phyloP scores from a whole-genome alignment of 2,113 vertebrate species.

The Bettongia penicillata region DNA sequence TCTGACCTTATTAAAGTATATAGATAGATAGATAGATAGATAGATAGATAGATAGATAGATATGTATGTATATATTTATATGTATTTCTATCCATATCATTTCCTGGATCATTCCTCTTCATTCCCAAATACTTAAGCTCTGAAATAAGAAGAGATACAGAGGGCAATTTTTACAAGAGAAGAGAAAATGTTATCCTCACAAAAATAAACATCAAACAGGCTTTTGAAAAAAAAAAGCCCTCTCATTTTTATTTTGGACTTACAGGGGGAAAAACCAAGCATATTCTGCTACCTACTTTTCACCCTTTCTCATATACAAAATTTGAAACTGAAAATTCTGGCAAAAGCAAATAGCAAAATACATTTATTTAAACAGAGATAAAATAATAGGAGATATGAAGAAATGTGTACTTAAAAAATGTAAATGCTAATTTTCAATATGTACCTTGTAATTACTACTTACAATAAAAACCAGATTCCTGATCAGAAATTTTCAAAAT shows the following conservation, averaged over 20 bases:
- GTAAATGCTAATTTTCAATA: neutral
- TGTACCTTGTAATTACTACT: neutral
- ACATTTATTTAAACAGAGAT: slow-evolving; percentile 15
- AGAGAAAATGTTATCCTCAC: slow-evolving; percentile 32
- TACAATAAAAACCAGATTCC: neutral
- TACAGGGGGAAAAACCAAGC: neutral
- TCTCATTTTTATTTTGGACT: neutral
- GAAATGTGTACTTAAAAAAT: neutral
- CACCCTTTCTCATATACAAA: slow-evolving; percentile 39
- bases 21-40: too few relatives aligned
- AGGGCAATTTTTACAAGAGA: neutral
- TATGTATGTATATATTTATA: neutral
- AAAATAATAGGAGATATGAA: neutral
- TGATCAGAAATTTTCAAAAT: neutral
- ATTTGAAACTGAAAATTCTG: slow-evolving; percentile 19
- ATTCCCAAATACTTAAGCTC: slow-evolving; percentile 34
- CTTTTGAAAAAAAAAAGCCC: slow-evolving; percentile 20
- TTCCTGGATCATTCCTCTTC: slow-evolving; percentile 30
- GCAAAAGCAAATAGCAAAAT: slow-evolving; percentile 58
- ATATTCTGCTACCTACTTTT: slow-evolving; percentile 42
- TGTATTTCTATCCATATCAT: neutral
- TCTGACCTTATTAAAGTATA: slow-evolving; percentile 14
- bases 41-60: too few relatives aligned
- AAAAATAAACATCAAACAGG: slow-evolving; percentile 62
- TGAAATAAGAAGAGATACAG: neutral